These are phyloP conservation scores for pig (Sus scrofa) DNA, from an alignment of 2,113 vertebrate genomes.

Conservation along the genomic window T2T-Sscrofa CM000820.6:48019001-48019500, in stretches of 20 bases:
- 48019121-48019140: not conserved
- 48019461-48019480: not conserved
- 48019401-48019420: not conserved
- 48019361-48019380: not conserved
- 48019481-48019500: not conserved
- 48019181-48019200: not conserved
- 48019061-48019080: not conserved
- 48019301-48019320: not conserved
- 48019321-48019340: not conserved
- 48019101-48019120: not conserved
- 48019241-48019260: not conserved
- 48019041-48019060: not conserved
- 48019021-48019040: too few species aligned
- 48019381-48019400: not conserved
- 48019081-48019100: not conserved
- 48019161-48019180: not conserved
- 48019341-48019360: not conserved
- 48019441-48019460: not conserved
- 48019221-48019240: not conserved
- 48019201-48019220: not conserved
- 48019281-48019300: fast-evolving
- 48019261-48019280: fast-evolving
- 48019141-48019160: not conserved
- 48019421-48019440: not conserved
- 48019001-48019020: not conserved